Evolutionary conservation across 2,797 vertebrate genomes (phyloP).

Genomic region (Coregonus ussuriensis): DNA sequence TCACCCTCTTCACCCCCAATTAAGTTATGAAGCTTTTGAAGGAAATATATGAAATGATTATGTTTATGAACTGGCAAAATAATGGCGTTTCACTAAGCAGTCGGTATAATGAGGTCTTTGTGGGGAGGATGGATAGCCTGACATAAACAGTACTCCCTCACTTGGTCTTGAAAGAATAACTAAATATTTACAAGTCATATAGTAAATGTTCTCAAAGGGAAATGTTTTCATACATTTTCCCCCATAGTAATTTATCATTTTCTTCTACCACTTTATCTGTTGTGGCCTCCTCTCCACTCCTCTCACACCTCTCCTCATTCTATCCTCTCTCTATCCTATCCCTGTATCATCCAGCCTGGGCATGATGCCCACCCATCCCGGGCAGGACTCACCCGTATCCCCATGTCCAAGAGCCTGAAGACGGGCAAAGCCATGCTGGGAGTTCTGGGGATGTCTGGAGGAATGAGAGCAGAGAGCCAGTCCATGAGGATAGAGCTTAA

Average conservation of each 20-base stretch:
- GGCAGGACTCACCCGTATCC: conserved; percentile 92
- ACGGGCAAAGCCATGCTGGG: conserved; percentile 90
- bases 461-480: conserved; percentile 91
- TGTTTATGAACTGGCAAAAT: too few relatives aligned
- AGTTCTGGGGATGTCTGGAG: conserved; percentile 87
- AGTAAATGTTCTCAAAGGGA: conserved; percentile 25
- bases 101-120: conserved; percentile 52
- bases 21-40: too few relatives aligned
- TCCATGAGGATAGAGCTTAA: conserved; percentile 97
- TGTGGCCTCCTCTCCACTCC: not conserved
- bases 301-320: not conserved
- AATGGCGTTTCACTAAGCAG: conserved; percentile 23
- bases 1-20: too few relatives aligned
- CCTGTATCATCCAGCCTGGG: conserved; percentile 74
- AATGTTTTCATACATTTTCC: conserved; percentile 33
- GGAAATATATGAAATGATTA: too few relatives aligned
- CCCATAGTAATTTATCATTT: conserved; percentile 20
- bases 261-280: not conserved
- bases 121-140: conserved; percentile 50
- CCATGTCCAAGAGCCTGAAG: conserved; percentile 99
- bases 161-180: conserved; percentile 38
- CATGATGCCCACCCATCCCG: conserved; percentile 85
- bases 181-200: conserved; percentile 55
- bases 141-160: conserved; percentile 33
- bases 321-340: not conserved